These are phyloP conservation scores for Saccopteryx leptura DNA, from an alignment of 2,113 vertebrate genomes.

Conservation along the genomic window DNA sequence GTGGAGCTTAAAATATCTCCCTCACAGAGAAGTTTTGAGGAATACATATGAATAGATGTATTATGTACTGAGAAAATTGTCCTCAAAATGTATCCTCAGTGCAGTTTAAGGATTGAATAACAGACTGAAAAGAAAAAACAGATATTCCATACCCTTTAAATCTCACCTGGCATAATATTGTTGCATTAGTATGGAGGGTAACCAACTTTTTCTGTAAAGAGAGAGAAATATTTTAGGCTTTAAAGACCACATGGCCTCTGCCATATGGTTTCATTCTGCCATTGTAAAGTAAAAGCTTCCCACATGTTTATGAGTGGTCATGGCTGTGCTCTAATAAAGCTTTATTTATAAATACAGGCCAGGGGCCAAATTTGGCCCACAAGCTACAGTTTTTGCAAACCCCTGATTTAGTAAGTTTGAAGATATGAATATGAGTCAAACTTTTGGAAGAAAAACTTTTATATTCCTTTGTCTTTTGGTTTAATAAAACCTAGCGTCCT, in stretches of 20 bases:
- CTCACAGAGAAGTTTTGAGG: not conserved
- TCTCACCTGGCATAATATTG: not conserved
- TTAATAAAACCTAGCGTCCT: not conserved
- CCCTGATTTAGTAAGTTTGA: not conserved
- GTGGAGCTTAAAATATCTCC: not conserved
- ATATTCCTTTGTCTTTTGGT: not conserved
- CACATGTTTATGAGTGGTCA: accelerated
- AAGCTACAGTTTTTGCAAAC: not conserved
- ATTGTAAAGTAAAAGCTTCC: not conserved
- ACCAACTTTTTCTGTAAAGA: not conserved
- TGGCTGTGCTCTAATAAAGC: not conserved
- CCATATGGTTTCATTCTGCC: not conserved
- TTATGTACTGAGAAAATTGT: not conserved
- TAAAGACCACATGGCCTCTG: not conserved
- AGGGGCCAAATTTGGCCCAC: too few species aligned
- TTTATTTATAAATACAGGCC: not conserved
- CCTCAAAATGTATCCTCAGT: not conserved
- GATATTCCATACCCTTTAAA: not conserved
- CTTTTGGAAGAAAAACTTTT: not conserved
- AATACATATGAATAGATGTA: not conserved
- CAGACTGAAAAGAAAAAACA: not conserved
- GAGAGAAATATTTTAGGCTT: not conserved
- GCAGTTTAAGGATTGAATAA: not conserved
- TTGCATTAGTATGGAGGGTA: not conserved
- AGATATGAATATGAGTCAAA: not conserved